Evolutionary conservation across 2,888 invertebrate species (phyloP).

Genomic region (Eucriotettix oculatus): DNA sequence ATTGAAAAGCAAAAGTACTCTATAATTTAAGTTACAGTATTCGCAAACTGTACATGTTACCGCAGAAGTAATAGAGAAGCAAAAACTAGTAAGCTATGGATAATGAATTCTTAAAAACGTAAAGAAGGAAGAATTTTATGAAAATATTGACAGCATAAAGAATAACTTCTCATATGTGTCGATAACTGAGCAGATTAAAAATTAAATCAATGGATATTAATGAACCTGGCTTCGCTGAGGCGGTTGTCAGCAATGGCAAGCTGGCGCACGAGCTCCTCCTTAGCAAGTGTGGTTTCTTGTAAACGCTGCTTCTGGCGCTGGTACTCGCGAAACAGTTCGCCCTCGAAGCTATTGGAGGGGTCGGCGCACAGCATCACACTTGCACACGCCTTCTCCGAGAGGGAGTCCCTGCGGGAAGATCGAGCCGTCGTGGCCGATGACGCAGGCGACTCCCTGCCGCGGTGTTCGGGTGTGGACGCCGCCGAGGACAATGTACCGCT

Average conservation of each 20-base stretch:
- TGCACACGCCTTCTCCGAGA: conserved; percentile 30
- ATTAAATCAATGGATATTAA: no score
- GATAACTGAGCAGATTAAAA: no score
- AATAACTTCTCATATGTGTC: no score
- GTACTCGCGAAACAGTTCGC: conserved; percentile 64
- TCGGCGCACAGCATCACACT: conserved; percentile 24
- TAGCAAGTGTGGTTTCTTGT: conserved; percentile 36
- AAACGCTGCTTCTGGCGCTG: conserved; percentile 57
- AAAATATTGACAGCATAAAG: no score
- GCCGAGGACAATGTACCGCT: conserved; percentile 22
- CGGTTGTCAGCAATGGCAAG: conserved; percentile 30
- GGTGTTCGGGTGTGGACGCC: conserved; percentile 52
- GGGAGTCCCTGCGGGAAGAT: conserved; percentile 47
- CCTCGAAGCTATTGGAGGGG: conserved; percentile 28
- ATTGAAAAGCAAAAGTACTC: no score
- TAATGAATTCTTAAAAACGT: no score
- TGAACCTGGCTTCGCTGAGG: conserved; percentile 29
- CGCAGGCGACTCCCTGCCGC: conserved; percentile 47
- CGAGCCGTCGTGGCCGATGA: conserved; percentile 44
- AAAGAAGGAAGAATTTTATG: no score
- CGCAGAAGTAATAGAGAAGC: no score
- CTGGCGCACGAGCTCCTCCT: conserved; percentile 33
- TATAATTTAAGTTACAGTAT: no score
- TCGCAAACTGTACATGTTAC: no score
- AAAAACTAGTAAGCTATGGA: no score